Conservation (phyloP, 2,797 vertebrate genomes). For the Loriculus beryllinus region DNA sequence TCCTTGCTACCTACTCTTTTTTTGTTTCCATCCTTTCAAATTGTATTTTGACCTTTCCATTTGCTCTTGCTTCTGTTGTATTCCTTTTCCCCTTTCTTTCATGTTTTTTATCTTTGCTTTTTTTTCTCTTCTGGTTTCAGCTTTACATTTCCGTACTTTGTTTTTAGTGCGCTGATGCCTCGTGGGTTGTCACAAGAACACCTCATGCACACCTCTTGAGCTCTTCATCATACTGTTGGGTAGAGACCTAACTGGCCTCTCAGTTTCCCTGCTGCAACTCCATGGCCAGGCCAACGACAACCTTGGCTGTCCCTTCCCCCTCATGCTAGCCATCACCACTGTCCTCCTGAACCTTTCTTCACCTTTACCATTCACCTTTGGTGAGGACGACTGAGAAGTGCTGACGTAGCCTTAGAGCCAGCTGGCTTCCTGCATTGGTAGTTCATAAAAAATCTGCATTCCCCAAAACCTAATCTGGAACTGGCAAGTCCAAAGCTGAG, state of each 20-base stretch:
- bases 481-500: neutral
- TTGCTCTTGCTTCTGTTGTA: neutral
- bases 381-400: neutral
- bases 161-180: neutral
- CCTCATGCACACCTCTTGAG: neutral
- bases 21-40: neutral
- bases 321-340: neutral
- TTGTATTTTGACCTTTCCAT: neutral
- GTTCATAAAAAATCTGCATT: neutral
- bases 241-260: neutral
- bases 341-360: neutral
- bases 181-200: conserved; percentile 19
- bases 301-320: neutral
- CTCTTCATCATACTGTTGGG: fast-evolving
- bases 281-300: neutral
- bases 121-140: neutral
- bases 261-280: neutral
- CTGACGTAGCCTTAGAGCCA: neutral
- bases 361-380: neutral
- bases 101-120: neutral
- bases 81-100: neutral
- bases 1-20: neutral
- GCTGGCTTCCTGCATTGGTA: neutral
- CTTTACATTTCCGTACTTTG: neutral
- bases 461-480: neutral